Evolutionary conservation across 2,797 vertebrate species (phyloP).

Genomic region (Hapalemur alaotrensis): DNA sequence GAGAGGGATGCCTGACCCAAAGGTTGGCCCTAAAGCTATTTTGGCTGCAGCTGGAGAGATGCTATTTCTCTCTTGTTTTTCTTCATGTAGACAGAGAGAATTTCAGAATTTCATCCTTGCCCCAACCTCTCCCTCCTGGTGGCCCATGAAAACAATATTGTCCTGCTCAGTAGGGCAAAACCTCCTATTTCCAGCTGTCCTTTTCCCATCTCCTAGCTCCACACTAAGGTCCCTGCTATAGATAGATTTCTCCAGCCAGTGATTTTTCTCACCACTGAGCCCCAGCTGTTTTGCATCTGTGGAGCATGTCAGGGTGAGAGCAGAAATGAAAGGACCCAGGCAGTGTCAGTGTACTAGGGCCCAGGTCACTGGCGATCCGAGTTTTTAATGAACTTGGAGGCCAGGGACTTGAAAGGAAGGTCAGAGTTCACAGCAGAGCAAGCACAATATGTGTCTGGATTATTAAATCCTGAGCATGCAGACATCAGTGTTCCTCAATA

Average conservation of each 20-base stretch:
- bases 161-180: slow-evolving; percentile 52
- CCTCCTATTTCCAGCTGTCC: slow-evolving; percentile 39
- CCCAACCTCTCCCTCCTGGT: slow-evolving; percentile 47
- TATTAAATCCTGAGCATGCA: slow-evolving; percentile 65
- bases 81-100: slow-evolving; percentile 23
- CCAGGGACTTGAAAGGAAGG: slow-evolving; percentile 69
- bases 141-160: slow-evolving; percentile 58
- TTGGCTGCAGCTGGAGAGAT: neutral
- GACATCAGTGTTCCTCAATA: slow-evolving; percentile 2
- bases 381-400: slow-evolving; percentile 75
- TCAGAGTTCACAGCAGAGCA: slow-evolving; percentile 65
- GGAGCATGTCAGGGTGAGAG: neutral
- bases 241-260: slow-evolving; percentile 43
- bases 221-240: neutral
- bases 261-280: slow-evolving; percentile 42
- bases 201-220: neutral
- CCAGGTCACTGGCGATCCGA: slow-evolving; percentile 48
- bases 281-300: slow-evolving; percentile 34
- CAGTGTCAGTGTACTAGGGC: neutral
- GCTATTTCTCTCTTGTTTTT: slow-evolving; percentile 41
- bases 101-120: slow-evolving; percentile 55
- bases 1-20: neutral
- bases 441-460: slow-evolving; percentile 41
- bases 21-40: neutral
- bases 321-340: slow-evolving; percentile 50